Base-by-base conservation (phyloP, 2,113 vertebrate species). In the Pteruthius melanotis region DNA sequence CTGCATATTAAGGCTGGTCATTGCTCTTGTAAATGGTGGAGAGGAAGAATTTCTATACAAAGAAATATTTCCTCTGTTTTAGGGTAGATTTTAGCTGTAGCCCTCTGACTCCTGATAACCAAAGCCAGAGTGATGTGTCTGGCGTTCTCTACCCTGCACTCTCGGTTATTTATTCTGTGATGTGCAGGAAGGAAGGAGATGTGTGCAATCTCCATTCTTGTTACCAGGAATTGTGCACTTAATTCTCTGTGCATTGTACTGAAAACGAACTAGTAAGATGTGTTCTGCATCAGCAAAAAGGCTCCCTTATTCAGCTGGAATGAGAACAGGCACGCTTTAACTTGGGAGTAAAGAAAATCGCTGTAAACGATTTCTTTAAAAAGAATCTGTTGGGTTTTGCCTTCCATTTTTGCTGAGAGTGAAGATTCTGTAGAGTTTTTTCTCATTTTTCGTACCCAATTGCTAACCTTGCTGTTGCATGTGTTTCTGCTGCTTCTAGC, bases 251-350 rank as follows among this genome's bases (percentile, higher is more conserved):
- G 90, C 95, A 97, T 97, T 97, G 96, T 97, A 52, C 95, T 89
- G 89, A 92, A 95, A 97, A 95, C 75, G 95, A 95, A 94, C 93
- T 33, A 9, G 84, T 13, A 42, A 94, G 95, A 96, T 90, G 95
- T 96, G 95, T 93, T 96, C 94, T 93, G 97, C 96, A 97, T 97
- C 95, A 95, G 94, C 96, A 97, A 97, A 96, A 96, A 94, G 97
- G 71, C 85, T 95, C 65, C 83, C 92, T 93, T 74, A 87, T 97
- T 97, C 97, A 97, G 84, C 90, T 76, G 92, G 72, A 94, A 77
- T 60, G 93, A 74, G 71, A 86, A 78, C 87, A 30, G 20, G 76
- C 83, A 39, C 1, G 15, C 95, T 87, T n/a, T 83, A 90, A 95
- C 92, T 87, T 35, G 72, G 63, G 94, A 96, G 94, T 66, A 70